phyloP scores from a whole-genome alignment of 1,140 invertebrate species.

The Bombus waltoni region DNA sequence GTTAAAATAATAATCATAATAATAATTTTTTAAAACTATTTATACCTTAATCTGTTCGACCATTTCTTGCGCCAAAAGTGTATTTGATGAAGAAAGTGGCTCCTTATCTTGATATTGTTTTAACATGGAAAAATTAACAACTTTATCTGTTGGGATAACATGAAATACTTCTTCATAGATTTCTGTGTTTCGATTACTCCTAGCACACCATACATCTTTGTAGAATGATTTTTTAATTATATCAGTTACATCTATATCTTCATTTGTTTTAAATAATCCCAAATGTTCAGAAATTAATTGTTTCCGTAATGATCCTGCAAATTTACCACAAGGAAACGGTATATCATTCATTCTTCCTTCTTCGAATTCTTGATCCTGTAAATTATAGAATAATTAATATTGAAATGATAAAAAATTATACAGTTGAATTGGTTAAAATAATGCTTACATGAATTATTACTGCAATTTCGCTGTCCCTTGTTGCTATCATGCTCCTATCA shows the following conservation, averaged over 20 bases:
- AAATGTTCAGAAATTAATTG: constrained; percentile 96
- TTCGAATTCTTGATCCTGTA: constrained; percentile 91
- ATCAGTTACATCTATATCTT: constrained; percentile 87
- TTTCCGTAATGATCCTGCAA: constrained; percentile 92
- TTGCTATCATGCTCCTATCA: constrained; percentile 95
- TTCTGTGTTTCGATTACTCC: constrained; percentile 91
- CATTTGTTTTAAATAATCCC: constrained; percentile 82
- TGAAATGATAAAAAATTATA: not conserved
- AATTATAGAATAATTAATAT: constrained; percentile 48
- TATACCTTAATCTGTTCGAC: constrained; percentile 88
- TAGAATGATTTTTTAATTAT: constrained; percentile 91
- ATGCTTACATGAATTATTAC: constrained; percentile 88
- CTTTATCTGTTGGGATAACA: constrained; percentile 92
- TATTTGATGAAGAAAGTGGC: constrained; percentile 87
- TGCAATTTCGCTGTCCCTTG: constrained; percentile 97
- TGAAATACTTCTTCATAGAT: constrained; percentile 95
- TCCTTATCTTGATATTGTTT: constrained; percentile 88
- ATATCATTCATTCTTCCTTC: constrained; percentile 91
- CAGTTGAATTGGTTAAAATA: not conserved
- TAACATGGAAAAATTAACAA: constrained; percentile 89
- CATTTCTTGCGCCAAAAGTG: constrained; percentile 87
- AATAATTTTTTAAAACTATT: not conserved
- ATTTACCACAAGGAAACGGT: constrained; percentile 91
- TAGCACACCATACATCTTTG: constrained; percentile 90
- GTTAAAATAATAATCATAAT: not conserved